These are phyloP conservation scores for Philotrypesis tridentata DNA, from an alignment of 1,140 invertebrate genomes.

Conservation along the genomic window DNA sequence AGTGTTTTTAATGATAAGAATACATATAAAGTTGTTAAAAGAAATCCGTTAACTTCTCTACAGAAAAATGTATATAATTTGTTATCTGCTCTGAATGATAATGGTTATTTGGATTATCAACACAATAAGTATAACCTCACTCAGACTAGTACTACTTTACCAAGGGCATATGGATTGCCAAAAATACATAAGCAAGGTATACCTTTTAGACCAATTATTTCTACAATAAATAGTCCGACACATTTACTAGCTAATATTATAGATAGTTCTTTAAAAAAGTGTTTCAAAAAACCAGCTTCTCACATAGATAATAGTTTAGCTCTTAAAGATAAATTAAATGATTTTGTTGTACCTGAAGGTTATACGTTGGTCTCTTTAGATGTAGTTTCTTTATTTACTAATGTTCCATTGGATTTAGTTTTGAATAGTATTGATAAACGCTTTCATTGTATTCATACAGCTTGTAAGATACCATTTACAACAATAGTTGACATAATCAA, in stretches of 20 bases:
- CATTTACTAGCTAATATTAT: too few relatives aligned
- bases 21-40: not conserved
- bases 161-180: conserved; percentile 1
- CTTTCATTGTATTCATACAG: too few relatives aligned
- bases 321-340: too few relatives aligned
- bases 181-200: conserved; percentile 4
- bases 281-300: too few relatives aligned
- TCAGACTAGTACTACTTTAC: not conserved
- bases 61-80: not conserved
- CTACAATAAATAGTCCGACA: too few relatives aligned
- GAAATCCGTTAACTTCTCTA: not conserved
- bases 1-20: not conserved
- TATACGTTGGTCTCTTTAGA: not conserved
- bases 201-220: too few relatives aligned
- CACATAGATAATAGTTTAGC: too few relatives aligned
- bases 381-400: not conserved
- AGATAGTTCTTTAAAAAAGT: too few relatives aligned
- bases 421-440: too few relatives aligned
- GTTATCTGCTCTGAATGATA: not conserved
- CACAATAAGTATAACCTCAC: not conserved
- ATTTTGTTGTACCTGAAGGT: too few relatives aligned
- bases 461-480: too few relatives aligned
- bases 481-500: too few relatives aligned
- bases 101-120: not conserved
- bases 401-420: not conserved